Percentiles rank a stretch among this genome's conserved stretches.
Conservation (phyloP, 2,888 invertebrate species). For the Pristionchus mayeri region DNA sequence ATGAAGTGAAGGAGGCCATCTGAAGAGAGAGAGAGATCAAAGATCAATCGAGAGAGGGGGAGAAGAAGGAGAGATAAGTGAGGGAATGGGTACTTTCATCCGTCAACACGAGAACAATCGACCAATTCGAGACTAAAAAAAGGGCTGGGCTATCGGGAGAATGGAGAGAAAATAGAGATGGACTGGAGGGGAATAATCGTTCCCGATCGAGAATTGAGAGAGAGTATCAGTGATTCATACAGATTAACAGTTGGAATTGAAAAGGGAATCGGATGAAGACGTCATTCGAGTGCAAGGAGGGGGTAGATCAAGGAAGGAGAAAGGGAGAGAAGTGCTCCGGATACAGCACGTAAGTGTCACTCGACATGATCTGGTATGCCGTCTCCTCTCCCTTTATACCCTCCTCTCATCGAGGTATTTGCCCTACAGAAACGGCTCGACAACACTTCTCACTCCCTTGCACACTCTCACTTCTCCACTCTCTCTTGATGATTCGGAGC, state of each 20-base stretch:
- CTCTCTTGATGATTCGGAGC: background rate
- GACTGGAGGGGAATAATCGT: conserved; percentile 28
- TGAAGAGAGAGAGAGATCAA: conserved; percentile 21
- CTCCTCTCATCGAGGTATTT: background rate
- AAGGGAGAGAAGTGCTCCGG: background rate
- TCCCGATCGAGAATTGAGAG: conserved; percentile 25
- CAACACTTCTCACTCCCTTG: background rate
- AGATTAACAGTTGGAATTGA: background rate
- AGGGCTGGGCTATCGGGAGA: conserved; percentile 36
- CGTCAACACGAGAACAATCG: conserved; percentile 28
- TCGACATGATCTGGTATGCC: background rate
- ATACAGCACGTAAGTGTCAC: conserved; percentile 21
- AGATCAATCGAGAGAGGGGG: conserved; percentile 29
- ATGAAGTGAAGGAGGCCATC: conserved; percentile 27
- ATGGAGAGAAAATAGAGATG: background rate
- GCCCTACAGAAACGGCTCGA: background rate
- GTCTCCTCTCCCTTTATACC: background rate
- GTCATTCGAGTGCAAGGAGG: background rate
- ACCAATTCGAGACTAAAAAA: background rate
- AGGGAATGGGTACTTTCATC: background rate
- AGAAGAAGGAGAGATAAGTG: background rate
- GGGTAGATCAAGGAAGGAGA: too few relatives aligned
- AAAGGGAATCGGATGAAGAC: conserved; percentile 34
- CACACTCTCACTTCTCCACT: conserved; percentile 2
- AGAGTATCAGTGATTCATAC: background rate